These are phyloP conservation scores for Antheraea mylitta DNA, from an alignment of 1,140 invertebrate genomes.

Conservation along the genomic window DNA sequence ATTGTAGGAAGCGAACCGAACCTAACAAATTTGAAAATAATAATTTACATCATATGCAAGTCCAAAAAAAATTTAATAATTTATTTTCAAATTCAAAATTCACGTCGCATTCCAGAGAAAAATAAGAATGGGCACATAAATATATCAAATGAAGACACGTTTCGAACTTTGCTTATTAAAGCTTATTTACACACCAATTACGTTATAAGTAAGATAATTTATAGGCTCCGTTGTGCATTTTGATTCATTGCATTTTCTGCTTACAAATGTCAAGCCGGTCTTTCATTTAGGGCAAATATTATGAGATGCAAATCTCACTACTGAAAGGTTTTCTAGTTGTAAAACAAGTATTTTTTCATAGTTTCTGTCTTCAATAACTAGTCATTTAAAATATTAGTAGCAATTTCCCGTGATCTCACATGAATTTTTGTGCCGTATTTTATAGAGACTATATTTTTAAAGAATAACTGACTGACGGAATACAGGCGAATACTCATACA, in stretches of 20 bases:
- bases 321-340: background rate
- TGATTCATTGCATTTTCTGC: constrained; percentile 45
- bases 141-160: constrained; percentile 39
- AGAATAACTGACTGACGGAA: too few species aligned
- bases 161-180: constrained; percentile 39
- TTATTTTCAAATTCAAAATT: constrained; percentile 20
- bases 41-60: background rate
- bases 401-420: too few species aligned
- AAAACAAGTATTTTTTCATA: background rate
- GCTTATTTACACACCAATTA: constrained; percentile 58
- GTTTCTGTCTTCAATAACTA: background rate
- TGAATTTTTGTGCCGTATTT: too few species aligned
- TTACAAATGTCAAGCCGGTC: constrained; percentile 38
- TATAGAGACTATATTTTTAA: too few species aligned
- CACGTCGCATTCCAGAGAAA: constrained; percentile 36
- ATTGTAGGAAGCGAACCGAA: too few species aligned
- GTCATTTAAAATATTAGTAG: too few species aligned
- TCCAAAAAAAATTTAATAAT: background rate
- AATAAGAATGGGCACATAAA: constrained; percentile 34
- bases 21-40: too few species aligned
- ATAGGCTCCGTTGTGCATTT: constrained; percentile 27
- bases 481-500: too few species aligned
- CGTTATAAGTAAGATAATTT: constrained; percentile 43
- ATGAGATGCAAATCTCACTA: background rate
- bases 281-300: constrained; percentile 42